Evolutionary conservation across 2,113 vertebrate species (phyloP).

Genomic region (Piaya cayana): DNA sequence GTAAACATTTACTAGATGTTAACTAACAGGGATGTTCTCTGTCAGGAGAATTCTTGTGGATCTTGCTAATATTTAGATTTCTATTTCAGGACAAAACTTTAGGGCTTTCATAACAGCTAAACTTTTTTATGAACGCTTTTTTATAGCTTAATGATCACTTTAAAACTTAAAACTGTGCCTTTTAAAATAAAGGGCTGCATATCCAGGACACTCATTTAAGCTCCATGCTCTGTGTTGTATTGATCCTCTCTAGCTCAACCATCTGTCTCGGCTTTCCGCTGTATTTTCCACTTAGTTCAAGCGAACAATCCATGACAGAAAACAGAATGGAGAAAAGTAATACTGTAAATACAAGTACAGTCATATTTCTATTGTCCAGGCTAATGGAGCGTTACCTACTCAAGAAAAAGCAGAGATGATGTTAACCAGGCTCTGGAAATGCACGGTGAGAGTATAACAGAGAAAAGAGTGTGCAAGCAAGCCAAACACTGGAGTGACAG

Average conservation of each 20-base stretch:
- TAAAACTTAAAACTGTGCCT: not conserved
- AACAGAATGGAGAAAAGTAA: not conserved
- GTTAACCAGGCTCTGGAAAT: not conserved
- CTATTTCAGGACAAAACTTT: not conserved
- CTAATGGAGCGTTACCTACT: not conserved
- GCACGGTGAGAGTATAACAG: fast-evolving
- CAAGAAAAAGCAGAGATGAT: not conserved
- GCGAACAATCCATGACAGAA: not conserved
- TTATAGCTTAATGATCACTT: not conserved
- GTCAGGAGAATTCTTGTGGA: not conserved
- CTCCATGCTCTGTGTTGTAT: not conserved
- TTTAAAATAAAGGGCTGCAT: not conserved
- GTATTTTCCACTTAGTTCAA: not conserved
- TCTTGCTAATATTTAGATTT: not conserved
- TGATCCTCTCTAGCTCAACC: not conserved
- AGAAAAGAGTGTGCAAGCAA: not conserved
- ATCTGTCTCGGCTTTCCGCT: not conserved
- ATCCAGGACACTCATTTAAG: not conserved
- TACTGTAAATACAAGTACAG: not conserved
- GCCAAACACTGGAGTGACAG: not conserved
- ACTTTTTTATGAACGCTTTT: not conserved
- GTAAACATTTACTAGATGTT: not conserved
- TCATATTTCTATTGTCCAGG: not conserved
- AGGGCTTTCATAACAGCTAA: not conserved
- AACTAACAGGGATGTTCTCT: not conserved